Percentiles rank a stretch among this genome's conserved stretches.
Evolutionary conservation across 37 sponge, comb jelly and placozoan genomes (phyloP).

Genomic region (Tethya wilhelma): DNA sequence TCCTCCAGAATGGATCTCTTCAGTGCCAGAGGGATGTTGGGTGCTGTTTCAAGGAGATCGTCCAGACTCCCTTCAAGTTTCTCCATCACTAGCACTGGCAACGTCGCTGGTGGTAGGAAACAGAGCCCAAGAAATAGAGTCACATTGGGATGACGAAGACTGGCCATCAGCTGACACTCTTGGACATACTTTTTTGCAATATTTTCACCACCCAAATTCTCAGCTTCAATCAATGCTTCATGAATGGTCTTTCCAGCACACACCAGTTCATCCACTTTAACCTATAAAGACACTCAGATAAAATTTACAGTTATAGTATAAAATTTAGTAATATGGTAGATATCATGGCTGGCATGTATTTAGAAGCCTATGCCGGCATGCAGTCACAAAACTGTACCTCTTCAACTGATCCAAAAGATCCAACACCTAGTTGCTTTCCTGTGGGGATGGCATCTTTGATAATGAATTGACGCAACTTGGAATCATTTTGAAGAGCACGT

Average conservation of each 20-base stretch:
- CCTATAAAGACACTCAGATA: too few species aligned
- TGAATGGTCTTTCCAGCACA: conserved; percentile 17
- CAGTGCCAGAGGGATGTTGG: conserved; percentile 5
- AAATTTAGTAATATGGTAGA: too few species aligned
- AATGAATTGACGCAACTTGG: too few species aligned
- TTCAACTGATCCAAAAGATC: too few species aligned
- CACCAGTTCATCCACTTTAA: too few species aligned
- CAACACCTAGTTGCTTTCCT: too few species aligned
- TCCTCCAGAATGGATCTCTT: conserved; percentile 26
- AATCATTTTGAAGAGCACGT: too few species aligned
- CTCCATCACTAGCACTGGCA: conserved; percentile 33
- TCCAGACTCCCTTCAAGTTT: conserved; percentile 13
- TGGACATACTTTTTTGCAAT: not conserved
- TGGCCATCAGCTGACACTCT: conserved; percentile 14
- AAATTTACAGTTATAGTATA: too few species aligned
- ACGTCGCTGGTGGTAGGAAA: not conserved
- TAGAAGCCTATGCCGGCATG: too few species aligned
- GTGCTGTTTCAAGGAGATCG: conserved; percentile 6
- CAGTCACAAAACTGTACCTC: too few species aligned
- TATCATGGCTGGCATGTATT: too few species aligned
- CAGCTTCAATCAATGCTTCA: not conserved
- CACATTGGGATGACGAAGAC: conserved; percentile 5
- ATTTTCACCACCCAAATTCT: not conserved
- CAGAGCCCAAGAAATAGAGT: conserved; percentile 25
- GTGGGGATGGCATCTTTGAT: too few species aligned